Evolutionary conservation across 1,140 invertebrate genomes (phyloP), one percentile per base, ranked within the genome.

Genomic region (Drosophila athabasca): DNA sequence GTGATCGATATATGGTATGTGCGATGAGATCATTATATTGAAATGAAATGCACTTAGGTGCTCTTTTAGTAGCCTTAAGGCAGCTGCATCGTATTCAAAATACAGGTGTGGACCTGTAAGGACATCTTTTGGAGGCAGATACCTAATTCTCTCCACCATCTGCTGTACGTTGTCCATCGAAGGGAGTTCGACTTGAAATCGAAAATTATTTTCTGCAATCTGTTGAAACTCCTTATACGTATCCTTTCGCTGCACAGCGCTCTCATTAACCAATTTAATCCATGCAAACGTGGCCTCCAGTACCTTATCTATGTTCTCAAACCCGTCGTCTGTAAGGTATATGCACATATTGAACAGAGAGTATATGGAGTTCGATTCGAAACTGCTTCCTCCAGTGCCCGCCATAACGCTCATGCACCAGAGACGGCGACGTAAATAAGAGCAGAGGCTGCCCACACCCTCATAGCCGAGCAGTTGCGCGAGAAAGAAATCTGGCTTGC

Each of bases 391-490:
- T 0, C 94, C 94, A 73, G 95, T 95, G 1, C 96, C 97, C 5
- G 95, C 94, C 62, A 93, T 94, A 5, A 98, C 93, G 26, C 94
- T 95, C 9, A 97, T 92, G 8, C 95, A 96, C 96, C 97, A 98
- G 35, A 97, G 94, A 93, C 95, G 96, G 53, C 95, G 94, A 59
- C 96, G 95, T 24, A 98, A 92, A 78, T 96, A 97, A 15, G 96
- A 96, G 2, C 97, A 94, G 13, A 99, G 91, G 76, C 96, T 97
- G 11, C 97, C 97, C 76, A 95, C 94, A 3, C 97, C 97, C 92
- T 98, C 97, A 90, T 98, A 96, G 0, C 96, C 97, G n/a, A 98
- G 92, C 5, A 98, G 91, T 92, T 95, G 96, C 0, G 95, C 95
- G 0, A 98, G 81, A 79, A 98, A 97, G 15, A 95, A 92, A 60